Conservation (phyloP, 2,888 invertebrate genomes). For the Brenthis daphne region DNA sequence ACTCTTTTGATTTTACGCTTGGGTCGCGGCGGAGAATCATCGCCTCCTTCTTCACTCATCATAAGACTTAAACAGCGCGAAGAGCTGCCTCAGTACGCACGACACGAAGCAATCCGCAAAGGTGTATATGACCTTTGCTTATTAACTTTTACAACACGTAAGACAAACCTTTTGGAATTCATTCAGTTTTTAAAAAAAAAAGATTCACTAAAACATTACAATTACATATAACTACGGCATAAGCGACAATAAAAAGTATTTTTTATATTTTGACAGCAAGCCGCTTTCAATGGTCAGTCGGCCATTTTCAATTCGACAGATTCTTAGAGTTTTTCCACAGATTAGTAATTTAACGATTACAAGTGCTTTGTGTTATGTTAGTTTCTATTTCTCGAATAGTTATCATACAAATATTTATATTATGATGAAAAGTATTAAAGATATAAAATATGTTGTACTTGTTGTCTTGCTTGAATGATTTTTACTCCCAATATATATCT, state of each 20-base stretch:
- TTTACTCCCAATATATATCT: too few relatives aligned
- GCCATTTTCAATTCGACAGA: conserved; percentile 72
- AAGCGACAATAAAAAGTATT: conserved; percentile 60
- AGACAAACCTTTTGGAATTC: conserved; percentile 51
- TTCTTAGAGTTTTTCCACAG: conserved; percentile 10
- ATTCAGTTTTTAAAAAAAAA: conserved; percentile 55
- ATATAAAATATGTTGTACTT: too few relatives aligned
- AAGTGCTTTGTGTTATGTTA: too few relatives aligned
- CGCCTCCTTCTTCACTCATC: conserved; percentile 73
- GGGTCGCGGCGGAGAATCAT: conserved; percentile 61
- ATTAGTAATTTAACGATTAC: neutral
- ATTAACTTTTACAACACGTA: conserved; percentile 52
- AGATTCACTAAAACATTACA: conserved; percentile 49
- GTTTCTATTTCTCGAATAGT: too few relatives aligned
- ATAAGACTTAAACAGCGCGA: conserved; percentile 53
- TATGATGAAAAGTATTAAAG: too few relatives aligned
- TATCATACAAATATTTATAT: too few relatives aligned
- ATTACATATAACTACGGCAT: conserved; percentile 51
- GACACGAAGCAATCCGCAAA: conserved; percentile 71
- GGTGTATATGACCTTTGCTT: conserved; percentile 74
- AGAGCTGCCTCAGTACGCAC: conserved; percentile 54
- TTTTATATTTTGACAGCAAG: conserved; percentile 80
- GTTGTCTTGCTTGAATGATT: too few relatives aligned
- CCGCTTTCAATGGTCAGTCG: conserved; percentile 73
- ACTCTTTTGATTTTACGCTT: conserved; percentile 67